These are phyloP conservation scores for Leptogaster cylindrica DNA, from an alignment of 2,888 invertebrate genomes.

Conservation along the genomic window DNA sequence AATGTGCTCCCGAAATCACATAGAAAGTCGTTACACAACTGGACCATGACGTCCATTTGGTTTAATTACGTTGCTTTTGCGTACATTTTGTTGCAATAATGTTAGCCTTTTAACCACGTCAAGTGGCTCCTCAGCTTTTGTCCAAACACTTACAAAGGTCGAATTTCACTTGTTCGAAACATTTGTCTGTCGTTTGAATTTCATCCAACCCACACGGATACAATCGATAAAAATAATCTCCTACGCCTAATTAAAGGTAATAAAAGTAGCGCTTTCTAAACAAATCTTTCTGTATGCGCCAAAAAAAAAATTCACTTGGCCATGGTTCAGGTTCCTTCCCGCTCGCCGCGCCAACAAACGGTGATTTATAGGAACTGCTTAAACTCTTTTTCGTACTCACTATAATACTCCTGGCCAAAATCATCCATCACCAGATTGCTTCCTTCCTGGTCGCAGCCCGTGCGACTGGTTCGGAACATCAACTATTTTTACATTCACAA, in stretches of 20 bases:
- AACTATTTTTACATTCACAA: too few species aligned
- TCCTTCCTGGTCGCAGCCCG: not conserved
- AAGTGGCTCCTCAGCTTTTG: too few species aligned
- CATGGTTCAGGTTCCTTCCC: too few species aligned
- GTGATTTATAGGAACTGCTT: not conserved
- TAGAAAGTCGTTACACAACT: too few species aligned
- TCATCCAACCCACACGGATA: not conserved
- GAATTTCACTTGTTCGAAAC: not conserved
- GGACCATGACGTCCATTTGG: too few species aligned
- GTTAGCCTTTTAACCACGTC: too few species aligned
- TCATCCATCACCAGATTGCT: not conserved
- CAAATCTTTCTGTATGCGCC: too few species aligned
- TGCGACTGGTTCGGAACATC: too few species aligned
- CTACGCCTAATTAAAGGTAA: not conserved
- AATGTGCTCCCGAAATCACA: too few species aligned
- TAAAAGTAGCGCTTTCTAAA: not conserved
- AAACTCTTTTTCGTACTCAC: not conserved
- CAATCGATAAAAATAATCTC: not conserved
- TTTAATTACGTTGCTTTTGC: too few species aligned
- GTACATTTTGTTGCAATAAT: too few species aligned
- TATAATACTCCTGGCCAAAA: not conserved
- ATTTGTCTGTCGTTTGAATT: not conserved
- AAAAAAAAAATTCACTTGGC: too few species aligned
- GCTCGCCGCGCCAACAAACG: not conserved
- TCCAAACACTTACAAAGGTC: not conserved